Evolutionary conservation across 2,888 invertebrate genomes (phyloP), one percentile per base, ranked within the genome.

Genomic region (Elegia similella): DNA sequence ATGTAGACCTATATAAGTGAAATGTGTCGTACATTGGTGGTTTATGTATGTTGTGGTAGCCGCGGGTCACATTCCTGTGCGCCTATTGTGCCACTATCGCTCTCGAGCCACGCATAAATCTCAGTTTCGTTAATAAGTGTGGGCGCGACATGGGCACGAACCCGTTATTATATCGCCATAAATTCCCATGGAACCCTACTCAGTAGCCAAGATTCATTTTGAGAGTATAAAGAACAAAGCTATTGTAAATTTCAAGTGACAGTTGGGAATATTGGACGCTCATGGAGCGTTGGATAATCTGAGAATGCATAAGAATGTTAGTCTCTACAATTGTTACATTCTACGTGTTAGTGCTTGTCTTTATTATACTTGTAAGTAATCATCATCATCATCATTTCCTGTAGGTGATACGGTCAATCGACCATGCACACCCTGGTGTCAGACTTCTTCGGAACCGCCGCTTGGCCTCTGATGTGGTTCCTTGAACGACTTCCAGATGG

Each of bases 71-170:
- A 91, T 91, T 91, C 90, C 88, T 67, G 62, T 72, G 76, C 77
- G 75, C 82, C 83, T 79, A 84, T 88, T 87, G 88, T 86, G 78
- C 82, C 78, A 82, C 82, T 82, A 82, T 82, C 78, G 81, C 75
- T 80, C 73, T 80, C 73, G 66, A 78, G 78, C 75, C 75, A 80
- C 74, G 82, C 84, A 88, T 89, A 88, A 88, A 88, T 88, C 87
- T 83, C 67, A 76, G 82, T 88, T 87, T 84, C 71, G 84, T 87
- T 88, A 85, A 84, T 84, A 84, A 79, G 84, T 80, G 89, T 90
- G 84, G 90, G 90, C 84, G 89, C 75, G 76, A 79, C 80, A 73
- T 76, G 76, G 76, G 73, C 84, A 79, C 81, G 76, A 75, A 80
- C 77, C 80, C 78, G 84, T 84, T 84, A 75, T 65, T 61, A 68